Evolutionary conservation across 2,113 vertebrate genomes (phyloP).

Genomic region (Nothoprocta pentlandii): DNA sequence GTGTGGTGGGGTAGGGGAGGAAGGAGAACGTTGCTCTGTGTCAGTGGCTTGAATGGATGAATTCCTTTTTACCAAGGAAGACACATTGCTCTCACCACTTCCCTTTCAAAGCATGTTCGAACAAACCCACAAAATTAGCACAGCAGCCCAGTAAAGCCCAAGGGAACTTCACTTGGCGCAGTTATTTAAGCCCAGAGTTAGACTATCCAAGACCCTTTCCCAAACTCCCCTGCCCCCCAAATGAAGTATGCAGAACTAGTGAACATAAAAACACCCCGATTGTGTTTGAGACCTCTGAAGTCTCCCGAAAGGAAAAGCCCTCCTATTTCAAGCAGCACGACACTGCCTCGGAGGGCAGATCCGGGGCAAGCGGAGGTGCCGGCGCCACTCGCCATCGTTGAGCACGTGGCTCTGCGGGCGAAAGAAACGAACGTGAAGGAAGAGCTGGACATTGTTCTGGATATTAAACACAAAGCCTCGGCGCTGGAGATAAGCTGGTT

Average conservation of each 20-base stretch:
- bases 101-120: not conserved
- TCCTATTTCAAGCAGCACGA: not conserved
- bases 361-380: not conserved
- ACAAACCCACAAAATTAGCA: not conserved
- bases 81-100: not conserved
- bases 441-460: not conserved
- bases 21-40: not conserved
- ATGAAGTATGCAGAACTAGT: not conserved
- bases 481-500: not conserved
- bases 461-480: not conserved
- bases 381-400: rapidly evolving
- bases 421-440: not conserved
- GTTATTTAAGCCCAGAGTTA: not conserved
- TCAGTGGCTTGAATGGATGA: not conserved
- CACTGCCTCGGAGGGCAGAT: not conserved
- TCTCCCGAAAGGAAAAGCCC: not conserved
- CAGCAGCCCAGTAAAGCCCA: not conserved
- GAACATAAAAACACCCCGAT: not conserved
- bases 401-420: not conserved
- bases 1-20: not conserved
- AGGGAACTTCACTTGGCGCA: not conserved
- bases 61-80: not conserved
- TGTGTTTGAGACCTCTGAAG: not conserved
- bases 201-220: not conserved
- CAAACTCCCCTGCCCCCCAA: not conserved